Evolutionary conservation across 2,888 invertebrate genomes (phyloP), one percentile per base, ranked within the genome.

Genomic region (Parasteatoda lunata): DNA sequence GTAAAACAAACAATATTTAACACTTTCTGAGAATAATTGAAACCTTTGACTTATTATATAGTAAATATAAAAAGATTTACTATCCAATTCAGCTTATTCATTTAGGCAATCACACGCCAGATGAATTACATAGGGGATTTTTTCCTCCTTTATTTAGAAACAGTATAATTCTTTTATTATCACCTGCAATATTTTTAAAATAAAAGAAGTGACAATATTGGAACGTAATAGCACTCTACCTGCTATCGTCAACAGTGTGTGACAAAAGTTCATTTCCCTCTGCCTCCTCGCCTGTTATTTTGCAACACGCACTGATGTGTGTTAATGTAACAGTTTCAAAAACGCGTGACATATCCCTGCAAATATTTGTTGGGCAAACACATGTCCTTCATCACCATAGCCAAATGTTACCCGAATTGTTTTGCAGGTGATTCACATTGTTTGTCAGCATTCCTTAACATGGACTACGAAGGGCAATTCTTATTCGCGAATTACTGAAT

Each of bases 261-360:
- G 80, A 80, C 80, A 47, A 64, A 69, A 69, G 66, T 8, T 54
- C 65, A 30, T 59, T 69, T 47, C 68, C 45, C 69, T 48, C 45
- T 47, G 76, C 15, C 75, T 30, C 30, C 30, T 2, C 84, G 79
- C 79, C 78, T 78, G 84, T 69, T 75, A 48, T 73, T 54, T 78
- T 45, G 13, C 13, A 66, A 51, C 68, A 77, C 66, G 72, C 77
- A 77, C 77, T 48, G 66, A 84, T 78, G 68, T 78, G 30, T 84
- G 84, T 84, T 84, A 84, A 64, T 84, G 66, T 77, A 76, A 83
- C 82, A 59, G 59, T 68, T 49, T 51, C 73, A 49, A 64, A 64
- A 15, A 11, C 45, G 73, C 69, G 70, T 52, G 76, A 76, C 45
- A 49, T 30, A 59, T 65, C 49, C 75, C 68, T 49, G 54, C 75